Percentiles rank a stretch among this genome's conserved stretches.
Evolutionary conservation across 2,888 invertebrate genomes (phyloP).

Genomic region (Lithosia quadra): DNA sequence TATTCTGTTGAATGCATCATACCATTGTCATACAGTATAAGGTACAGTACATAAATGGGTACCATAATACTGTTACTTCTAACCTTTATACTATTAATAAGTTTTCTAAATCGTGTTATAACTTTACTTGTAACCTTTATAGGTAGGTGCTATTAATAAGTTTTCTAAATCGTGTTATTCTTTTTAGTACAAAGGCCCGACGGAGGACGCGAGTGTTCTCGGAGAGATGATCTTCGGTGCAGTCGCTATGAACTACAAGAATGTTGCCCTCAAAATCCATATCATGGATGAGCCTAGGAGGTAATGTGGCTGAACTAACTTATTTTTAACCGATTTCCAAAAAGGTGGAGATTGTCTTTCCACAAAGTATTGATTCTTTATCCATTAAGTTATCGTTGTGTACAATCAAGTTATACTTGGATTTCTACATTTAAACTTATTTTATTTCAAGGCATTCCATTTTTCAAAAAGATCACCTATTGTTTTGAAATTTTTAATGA

Average conservation of each 20-base stretch:
- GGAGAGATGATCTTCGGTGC: conserved; percentile 98
- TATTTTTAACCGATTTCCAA: too few relatives aligned
- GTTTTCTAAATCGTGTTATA: background rate
- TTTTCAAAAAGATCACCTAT: too few relatives aligned
- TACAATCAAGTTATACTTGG: background rate
- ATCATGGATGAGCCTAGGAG: conserved; percentile 86
- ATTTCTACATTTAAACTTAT: background rate
- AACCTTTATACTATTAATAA: background rate
- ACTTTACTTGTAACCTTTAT: background rate
- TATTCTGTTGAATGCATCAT: too few relatives aligned
- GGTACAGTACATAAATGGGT: too few relatives aligned
- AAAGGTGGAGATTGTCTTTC: too few relatives aligned
- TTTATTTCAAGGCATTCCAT: too few relatives aligned
- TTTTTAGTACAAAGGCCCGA: conserved; percentile 89
- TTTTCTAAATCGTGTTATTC: conserved; percentile 10
- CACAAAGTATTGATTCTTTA: background rate
- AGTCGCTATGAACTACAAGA: conserved; percentile 95
- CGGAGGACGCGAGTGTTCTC: conserved; percentile 90
- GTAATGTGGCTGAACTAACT: conserved; percentile 54
- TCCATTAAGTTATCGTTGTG: background rate
- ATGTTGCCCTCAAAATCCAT: conserved; percentile 95
- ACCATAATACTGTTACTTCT: background rate
- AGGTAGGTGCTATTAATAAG: background rate
- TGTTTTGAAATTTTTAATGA: too few relatives aligned
- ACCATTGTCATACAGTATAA: too few relatives aligned